Conservation (phyloP, 2,113 vertebrate species). For the Nyctibius bracteatus region DNA sequence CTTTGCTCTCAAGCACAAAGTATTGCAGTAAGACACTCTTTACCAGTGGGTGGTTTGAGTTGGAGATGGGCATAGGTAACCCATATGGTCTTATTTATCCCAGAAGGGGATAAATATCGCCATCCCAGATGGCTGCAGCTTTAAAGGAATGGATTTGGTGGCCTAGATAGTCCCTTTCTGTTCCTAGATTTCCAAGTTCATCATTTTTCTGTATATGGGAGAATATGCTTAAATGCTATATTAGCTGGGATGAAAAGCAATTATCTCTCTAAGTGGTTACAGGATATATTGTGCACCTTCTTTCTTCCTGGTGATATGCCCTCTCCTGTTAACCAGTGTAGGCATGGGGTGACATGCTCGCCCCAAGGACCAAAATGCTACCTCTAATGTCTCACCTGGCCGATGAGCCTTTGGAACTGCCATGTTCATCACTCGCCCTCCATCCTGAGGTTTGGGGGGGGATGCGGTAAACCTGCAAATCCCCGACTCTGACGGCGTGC, state of each 20-base stretch:
- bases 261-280: fast-evolving
- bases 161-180: not conserved
- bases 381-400: slow-evolving; percentile 84
- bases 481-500: slow-evolving; percentile 97
- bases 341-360: not conserved
- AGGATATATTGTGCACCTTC: not conserved
- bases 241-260: not conserved
- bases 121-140: not conserved
- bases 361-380: fast-evolving
- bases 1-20: not conserved
- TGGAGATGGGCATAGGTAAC: not conserved
- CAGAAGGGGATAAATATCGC: too few species aligned
- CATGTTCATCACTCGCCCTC: slow-evolving; percentile 95
- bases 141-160: not conserved
- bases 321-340: not conserved
- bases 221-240: not conserved
- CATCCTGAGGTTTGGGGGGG: slow-evolving; percentile 97
- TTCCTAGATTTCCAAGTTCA: not conserved
- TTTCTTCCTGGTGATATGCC: not conserved
- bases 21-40: not conserved
- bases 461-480: slow-evolving; percentile 98
- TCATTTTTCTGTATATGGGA: not conserved
- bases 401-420: slow-evolving; percentile 96
- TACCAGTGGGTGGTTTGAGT: not conserved
- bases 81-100: slow-evolving; percentile 9